Evolutionary conservation across 1,140 invertebrate genomes (phyloP).

Genomic region (Charaxes varanes): DNA sequence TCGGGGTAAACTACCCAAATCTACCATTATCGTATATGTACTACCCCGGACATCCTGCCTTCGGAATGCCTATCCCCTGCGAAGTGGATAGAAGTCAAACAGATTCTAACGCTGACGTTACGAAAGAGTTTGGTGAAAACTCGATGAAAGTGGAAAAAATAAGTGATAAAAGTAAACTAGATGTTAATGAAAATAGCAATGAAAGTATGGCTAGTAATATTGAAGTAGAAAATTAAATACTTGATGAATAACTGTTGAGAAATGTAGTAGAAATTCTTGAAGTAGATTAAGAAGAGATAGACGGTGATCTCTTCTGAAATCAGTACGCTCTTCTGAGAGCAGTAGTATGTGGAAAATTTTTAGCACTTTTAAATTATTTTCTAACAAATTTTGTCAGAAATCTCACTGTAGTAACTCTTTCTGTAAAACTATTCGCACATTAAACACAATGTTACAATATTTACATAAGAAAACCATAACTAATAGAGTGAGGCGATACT

Average conservation of each 20-base stretch:
- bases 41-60: constrained; percentile 61
- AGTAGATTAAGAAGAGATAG: too few relatives aligned
- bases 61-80: constrained; percentile 50
- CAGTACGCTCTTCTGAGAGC: too few relatives aligned
- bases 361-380: too few relatives aligned
- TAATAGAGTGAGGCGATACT: too few relatives aligned
- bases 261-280: neutral
- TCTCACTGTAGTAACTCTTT: too few relatives aligned
- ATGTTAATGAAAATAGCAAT: constrained; percentile 65
- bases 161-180: constrained; percentile 33
- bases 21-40: constrained; percentile 68
- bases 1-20: constrained; percentile 62
- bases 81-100: constrained; percentile 45
- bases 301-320: too few relatives aligned
- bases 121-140: constrained; percentile 35
- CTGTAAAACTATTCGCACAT: too few relatives aligned
- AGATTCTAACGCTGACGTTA: constrained; percentile 29
- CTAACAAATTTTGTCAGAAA: too few relatives aligned
- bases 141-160: constrained; percentile 39
- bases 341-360: too few relatives aligned
- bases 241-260: constrained; percentile 4
- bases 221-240: constrained; percentile 65
- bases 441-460: too few relatives aligned
- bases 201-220: constrained; percentile 71
- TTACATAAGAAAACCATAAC: too few relatives aligned